Evolutionary conservation across 2,888 invertebrate species (phyloP), one percentile per base, ranked within the genome.

Genomic region (Allolobophora icterica): DNA sequence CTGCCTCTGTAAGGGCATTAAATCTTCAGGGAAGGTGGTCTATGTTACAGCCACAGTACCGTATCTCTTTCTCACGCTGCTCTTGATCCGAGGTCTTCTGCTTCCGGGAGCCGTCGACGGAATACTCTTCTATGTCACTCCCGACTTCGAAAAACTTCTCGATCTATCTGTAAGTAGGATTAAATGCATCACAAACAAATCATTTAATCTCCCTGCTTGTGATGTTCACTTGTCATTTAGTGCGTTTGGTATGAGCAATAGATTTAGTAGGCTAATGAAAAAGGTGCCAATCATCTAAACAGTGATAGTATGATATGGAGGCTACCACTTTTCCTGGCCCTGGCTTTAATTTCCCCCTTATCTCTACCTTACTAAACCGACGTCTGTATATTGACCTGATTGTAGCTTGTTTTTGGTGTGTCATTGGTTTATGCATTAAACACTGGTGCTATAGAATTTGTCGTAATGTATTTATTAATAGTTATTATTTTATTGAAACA

Each of bases 1-100:
- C 91, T 95, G 95, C 92, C 93, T 95, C 45, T 94, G 94, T 91
- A 94, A 95, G 91, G 95, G 95, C 21, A 94, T 35, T 87, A 87
- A 87, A 87, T 87, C 87, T 87, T 87, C 38, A 35, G 34, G 87
- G 87, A 87, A 87, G 38, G 38, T 87, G 87, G 87, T 87, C 83
- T 91, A 91, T 45, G 90, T 91, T 38, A 91, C 91, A 17, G 91
- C 91, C n/a, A 91, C 90, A 30, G 34, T 89, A 19, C 94, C 94
- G 6, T 94, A 94, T 92, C 92, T 94, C 15, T 92, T 94, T 42
- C 93, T 94, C 83, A 93, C 94, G 15, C 92, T 94, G 15, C 93
- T 94, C 89, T 91, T 94, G 45, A 92, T 94, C 83, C 92, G 94
- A 40, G 94, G 94, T 13, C 90, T 93, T 33, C 93, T 93, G 30